phyloP scores from a whole-genome alignment of 2,113 vertebrate species.

The Butorides virescens region DNA sequence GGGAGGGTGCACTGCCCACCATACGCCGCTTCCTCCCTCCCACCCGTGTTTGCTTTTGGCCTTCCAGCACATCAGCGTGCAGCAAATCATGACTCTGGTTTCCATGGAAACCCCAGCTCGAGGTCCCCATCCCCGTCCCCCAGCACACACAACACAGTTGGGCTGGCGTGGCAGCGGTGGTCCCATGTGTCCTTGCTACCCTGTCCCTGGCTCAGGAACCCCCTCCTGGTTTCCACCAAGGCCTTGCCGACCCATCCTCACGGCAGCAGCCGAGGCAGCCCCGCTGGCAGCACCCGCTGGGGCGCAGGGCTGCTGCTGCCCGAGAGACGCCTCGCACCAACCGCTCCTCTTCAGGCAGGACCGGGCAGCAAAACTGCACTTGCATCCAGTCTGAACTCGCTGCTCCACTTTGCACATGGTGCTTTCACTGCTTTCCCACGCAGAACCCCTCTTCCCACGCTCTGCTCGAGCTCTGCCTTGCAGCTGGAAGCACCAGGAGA shows the following conservation, averaged over 20 bases:
- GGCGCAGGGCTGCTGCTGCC: not conserved
- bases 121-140: not conserved
- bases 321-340: fast-evolving
- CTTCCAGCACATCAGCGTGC: not conserved
- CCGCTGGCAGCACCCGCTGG: not conserved
- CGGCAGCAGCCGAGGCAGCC: not conserved
- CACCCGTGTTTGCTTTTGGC: not conserved
- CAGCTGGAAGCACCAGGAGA: not conserved
- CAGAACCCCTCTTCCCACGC: not conserved
- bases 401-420: not conserved
- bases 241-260: not conserved
- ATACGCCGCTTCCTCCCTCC: not conserved
- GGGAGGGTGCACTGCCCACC: not conserved
- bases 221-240: not conserved
- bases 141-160: fast-evolving
- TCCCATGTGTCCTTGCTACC: not conserved
- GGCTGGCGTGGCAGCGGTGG: fast-evolving
- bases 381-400: not conserved
- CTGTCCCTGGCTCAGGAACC: not conserved
- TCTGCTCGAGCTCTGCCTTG: fast-evolving
- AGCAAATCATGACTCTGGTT: not conserved
- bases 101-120: slow-evolving; percentile 18
- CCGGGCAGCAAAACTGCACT: not conserved
- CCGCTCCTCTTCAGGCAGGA: not conserved
- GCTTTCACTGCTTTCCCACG: not conserved